Base-by-base conservation (phyloP, 1,140 invertebrate genomes). In the Teleopsis dalmanni region DNA sequence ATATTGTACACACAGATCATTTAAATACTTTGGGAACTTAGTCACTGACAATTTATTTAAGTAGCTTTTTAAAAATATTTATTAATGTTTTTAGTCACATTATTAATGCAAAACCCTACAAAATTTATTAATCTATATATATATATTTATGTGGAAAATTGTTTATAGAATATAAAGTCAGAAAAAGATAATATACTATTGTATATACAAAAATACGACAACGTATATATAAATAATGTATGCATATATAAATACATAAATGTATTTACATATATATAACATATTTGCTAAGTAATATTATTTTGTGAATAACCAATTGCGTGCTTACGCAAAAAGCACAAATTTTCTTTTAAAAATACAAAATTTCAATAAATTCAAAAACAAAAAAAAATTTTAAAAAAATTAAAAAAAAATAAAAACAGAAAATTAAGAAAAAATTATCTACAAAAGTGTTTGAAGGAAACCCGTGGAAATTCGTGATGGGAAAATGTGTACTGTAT, bases 401-500 rank as follows among this genome's bases (percentile, higher is more conserved):
- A 7, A 37, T 37, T 37, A 10, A 6, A 8, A 37, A 9, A 16
- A 21, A 19, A 37, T 11, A 21, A 16, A 37, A 21, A 37, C 19
- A 19, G 18, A 13, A 37, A 37, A 37, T 37, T 2, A 19, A 37
- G n/a, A 37, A 16, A n/a, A 42, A 42, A 22, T 16, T 9, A 42
- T 21, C 10, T 26, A 27, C 11, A 16, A 42, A 42, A 27, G 40
- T 14, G 34, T 29, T 29, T 29, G 5, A 26, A 44, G 13, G 27
- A 26, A 27, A 44, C n/a, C n/a, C n/a, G n/a, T n/a, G n/a, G n/a
- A n/a, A n/a, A n/a, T n/a, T n/a, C n/a, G n/a, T n/a, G n/a, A n/a
- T n/a, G n/a, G n/a, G n/a, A n/a, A n/a, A n/a, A 38, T 51, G 26
- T 47, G 21, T 40, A 47, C 46, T 49, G 42, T n/a, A n/a, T n/a